phyloP scores from a whole-genome alignment of 2,113 vertebrate genomes.

The Cyphomyrus plagiostoma region DNA sequence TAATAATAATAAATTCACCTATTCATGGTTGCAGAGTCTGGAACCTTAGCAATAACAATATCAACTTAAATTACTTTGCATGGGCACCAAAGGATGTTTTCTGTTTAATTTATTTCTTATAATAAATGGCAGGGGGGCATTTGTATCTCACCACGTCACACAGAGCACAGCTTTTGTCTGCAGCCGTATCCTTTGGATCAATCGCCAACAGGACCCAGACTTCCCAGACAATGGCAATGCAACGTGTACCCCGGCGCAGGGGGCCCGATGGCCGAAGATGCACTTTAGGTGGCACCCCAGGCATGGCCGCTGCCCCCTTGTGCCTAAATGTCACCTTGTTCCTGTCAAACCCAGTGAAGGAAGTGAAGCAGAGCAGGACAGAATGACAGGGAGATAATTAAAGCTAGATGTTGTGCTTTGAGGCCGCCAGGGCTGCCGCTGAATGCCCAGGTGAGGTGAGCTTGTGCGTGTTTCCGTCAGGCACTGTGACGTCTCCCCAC shows the following conservation, averaged over 20 bases:
- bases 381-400: conserved; percentile 67
- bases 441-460: conserved; percentile 49
- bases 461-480: conserved; percentile 21
- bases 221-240: background rate
- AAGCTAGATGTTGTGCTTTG: conserved; percentile 57
- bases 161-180: background rate
- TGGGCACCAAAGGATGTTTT: background rate
- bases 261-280: background rate
- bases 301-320: conserved; percentile 31
- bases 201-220: background rate
- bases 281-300: background rate
- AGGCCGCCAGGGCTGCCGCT: conserved; percentile 57
- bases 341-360: conserved; percentile 67
- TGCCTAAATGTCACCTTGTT: conserved; percentile 50
- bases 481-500: conserved; percentile 24
- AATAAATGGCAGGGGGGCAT: background rate
- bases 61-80: background rate
- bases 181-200: background rate
- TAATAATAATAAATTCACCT: background rate
- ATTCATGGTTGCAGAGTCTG: background rate
- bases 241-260: background rate
- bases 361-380: conserved; percentile 50
- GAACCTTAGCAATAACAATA: background rate
- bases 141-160: background rate
- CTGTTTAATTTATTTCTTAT: background rate